phyloP scores from a whole-genome alignment of 2,888 invertebrate genomes.

The Athalia circularis region DNA sequence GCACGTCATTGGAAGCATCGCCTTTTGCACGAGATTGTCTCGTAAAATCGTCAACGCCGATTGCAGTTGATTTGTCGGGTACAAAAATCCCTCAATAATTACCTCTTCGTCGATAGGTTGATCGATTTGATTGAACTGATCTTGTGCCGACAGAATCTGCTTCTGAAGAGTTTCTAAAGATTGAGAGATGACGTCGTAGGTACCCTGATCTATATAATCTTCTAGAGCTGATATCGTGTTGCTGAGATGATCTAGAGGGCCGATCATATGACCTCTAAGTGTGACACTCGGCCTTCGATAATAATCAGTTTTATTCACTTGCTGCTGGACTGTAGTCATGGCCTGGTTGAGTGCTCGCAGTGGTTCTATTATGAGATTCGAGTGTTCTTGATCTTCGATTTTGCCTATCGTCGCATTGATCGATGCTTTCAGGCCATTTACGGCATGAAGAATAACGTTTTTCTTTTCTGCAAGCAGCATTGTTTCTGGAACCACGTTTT shows the following conservation, averaged over 20 bases:
- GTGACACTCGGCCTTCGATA: constrained; percentile 54
- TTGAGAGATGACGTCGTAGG: constrained; percentile 59
- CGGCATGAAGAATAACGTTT: constrained; percentile 61
- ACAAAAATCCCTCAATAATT: constrained; percentile 69
- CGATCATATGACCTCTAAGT: constrained; percentile 55
- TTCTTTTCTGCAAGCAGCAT: constrained; percentile 61
- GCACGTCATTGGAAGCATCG: constrained; percentile 34
- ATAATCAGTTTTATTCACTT: constrained; percentile 61
- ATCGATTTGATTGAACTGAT: constrained; percentile 61
- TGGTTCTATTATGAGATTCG: constrained; percentile 48
- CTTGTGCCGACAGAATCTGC: constrained; percentile 64
- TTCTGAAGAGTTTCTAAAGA: constrained; percentile 66
- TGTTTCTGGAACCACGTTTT: constrained; percentile 59
- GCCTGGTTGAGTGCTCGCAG: constrained; percentile 57
- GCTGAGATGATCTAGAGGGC: constrained; percentile 60
- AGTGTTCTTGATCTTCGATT: constrained; percentile 49
- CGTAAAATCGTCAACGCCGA: constrained; percentile 60
- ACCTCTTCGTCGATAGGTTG: constrained; percentile 67
- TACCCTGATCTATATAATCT: constrained; percentile 56
- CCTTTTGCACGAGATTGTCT: constrained; percentile 53
- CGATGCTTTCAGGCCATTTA: constrained; percentile 59
- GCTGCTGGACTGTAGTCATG: constrained; percentile 57
- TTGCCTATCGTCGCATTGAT: constrained; percentile 52
- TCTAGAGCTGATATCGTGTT: constrained; percentile 60
- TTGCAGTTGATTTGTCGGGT: constrained; percentile 65